Base-by-base conservation (phyloP, 1,140 invertebrate genomes). In the Harpegnathos saltator region DNA sequence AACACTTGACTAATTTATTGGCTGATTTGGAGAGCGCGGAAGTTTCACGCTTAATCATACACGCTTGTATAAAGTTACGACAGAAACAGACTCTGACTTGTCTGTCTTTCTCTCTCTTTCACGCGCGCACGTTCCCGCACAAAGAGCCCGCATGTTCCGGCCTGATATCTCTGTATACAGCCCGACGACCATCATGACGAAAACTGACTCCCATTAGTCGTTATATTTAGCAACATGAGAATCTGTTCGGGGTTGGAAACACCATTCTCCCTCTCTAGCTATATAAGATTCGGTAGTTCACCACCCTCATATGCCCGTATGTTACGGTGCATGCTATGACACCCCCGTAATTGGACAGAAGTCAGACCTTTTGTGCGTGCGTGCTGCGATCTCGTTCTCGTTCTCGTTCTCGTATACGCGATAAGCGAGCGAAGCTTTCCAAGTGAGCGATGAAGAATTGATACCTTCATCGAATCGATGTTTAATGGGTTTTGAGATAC, bases 201-300 rank as follows among this genome's bases (percentile, higher is more conserved):
- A 83, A 90, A 87, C 84, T 85, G 87, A 85, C 71, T 88, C 84
- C 88, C 80, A 88, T 90, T 89, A 86, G 86, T n/a, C 44, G 82
- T 85, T 90, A 90, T 89, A 89, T 91, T 86, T 91, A 90, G 86
- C 66, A 56, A 38, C 89, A 90, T 91, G 90, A 90, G 90, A 91
- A 91, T 91, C 89, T 89, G 63, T 85, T 82, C 81, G 65, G 88
- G 86, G 89, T 89, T 89, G 81, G 85, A 90, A 89, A 85, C 86
- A 86, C 85, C 84, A 81, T 69, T 80, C 68, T 58, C 82, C 61
- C 58, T 69, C 14, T 14, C 54, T 61, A 75, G 77, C 22, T 65
- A n/a, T 54, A 44, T 74, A 66, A 63, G 72, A 68, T 86, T 84
- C 72, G 58, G 29, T 24, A 44, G 52, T n/a, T 68, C 9, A 48